Evolutionary conservation across 2,113 vertebrate species (phyloP).

Genomic region (Ammodytes dubius): DNA sequence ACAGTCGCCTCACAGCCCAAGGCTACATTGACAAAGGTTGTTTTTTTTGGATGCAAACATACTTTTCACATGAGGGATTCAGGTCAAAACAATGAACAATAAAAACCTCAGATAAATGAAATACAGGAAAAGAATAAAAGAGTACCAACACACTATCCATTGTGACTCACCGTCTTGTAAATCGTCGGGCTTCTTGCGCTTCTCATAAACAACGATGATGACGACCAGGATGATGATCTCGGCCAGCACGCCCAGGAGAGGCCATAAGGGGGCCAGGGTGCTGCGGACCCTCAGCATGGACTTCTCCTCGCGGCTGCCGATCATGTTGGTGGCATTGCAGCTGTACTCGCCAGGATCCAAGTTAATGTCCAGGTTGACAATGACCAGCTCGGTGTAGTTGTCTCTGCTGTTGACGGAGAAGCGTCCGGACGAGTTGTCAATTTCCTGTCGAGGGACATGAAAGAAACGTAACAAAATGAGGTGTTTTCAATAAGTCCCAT

Average conservation of each 20-base stretch:
- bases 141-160: background rate
- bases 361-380: constrained; percentile 90
- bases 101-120: background rate
- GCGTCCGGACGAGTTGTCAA: constrained; percentile 90
- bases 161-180: constrained; percentile 93
- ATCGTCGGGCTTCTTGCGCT: constrained; percentile 98
- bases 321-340: constrained; percentile 94
- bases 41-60: background rate
- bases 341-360: constrained; percentile 93
- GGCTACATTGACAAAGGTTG: background rate
- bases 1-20: background rate
- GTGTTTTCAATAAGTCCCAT: background rate
- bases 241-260: constrained; percentile 94
- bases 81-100: background rate
- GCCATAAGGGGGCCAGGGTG: constrained; percentile 96
- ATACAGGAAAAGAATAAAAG: constrained; percentile 6
- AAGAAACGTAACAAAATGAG: background rate
- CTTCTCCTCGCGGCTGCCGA: constrained; percentile 81
- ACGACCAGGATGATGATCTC: constrained; percentile 95
- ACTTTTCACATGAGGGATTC: background rate
- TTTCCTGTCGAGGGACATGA: constrained; percentile 81
- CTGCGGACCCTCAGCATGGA: constrained; percentile 96
- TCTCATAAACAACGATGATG: constrained; percentile 99
- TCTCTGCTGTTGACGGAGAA: constrained; percentile 92
- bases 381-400: constrained; percentile 94